A percentile compares a stretch with the other conserved stretches of the same genome.
Evolutionary conservation across 2,113 vertebrate genomes (phyloP).

Genomic region (Gracilinanus agilis): DNA sequence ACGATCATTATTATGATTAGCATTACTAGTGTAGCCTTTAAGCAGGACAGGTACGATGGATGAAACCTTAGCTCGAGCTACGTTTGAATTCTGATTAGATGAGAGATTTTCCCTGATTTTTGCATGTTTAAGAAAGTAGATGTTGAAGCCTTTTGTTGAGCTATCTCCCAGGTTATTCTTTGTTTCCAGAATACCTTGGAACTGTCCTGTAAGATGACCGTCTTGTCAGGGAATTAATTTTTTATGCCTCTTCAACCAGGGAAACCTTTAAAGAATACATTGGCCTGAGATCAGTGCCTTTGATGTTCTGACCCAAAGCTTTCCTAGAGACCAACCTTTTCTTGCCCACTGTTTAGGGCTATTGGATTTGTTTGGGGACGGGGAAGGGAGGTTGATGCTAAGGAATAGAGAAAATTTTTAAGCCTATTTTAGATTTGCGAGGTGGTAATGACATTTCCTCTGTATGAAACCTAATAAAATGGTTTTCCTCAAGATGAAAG

Average conservation of each 20-base stretch:
- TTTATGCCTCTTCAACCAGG: conserved; percentile 78
- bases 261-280: conserved; percentile 55
- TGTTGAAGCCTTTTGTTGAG: conserved; percentile 66
- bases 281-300: conserved; percentile 25
- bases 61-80: conserved; percentile 73
- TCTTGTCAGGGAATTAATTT: conserved; percentile 77
- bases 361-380: conserved; percentile 32
- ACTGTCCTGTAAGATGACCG: conserved; percentile 75
- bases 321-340: conserved; percentile 42
- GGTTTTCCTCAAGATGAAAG: conserved; percentile 68
- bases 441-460: conserved; percentile 12
- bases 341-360: conserved; percentile 40
- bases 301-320: conserved; percentile 63
- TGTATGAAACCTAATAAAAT: conserved; percentile 69
- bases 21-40: conserved; percentile 56
- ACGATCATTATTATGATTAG: not conserved
- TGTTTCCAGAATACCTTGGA: conserved; percentile 77
- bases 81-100: conserved; percentile 72
- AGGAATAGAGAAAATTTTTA: not conserved
- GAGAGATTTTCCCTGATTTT: conserved; percentile 74
- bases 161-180: conserved; percentile 78
- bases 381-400: not conserved
- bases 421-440: conserved; percentile 56
- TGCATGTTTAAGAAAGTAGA: conserved; percentile 48
- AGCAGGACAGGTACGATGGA: conserved; percentile 61